Base-by-base conservation (phyloP, 2,113 vertebrate species). In the Ophiodon elongatus region DNA sequence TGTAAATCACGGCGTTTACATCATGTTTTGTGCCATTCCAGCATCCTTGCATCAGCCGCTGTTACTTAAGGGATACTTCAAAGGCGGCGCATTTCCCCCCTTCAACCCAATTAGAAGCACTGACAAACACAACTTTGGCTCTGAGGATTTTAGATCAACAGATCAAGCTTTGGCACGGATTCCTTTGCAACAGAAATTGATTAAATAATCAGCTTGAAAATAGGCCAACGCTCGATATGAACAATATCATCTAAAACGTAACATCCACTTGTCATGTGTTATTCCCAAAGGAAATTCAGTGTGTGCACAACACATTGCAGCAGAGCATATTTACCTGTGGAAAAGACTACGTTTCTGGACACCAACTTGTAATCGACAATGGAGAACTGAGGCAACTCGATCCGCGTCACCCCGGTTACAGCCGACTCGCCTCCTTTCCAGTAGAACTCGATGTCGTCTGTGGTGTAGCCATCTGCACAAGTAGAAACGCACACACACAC, bases 381-480 rank as follows among this genome's bases (percentile, higher is more conserved):
- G 91, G 97, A 98, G 93, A 99, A 99, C 88, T 99, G 97, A 13
- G 97, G 97, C 84, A 99, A 91, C 75, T 99, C 97, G 23, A 99
- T 98, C 88, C 97, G 96, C 8, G 96, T 97, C 85, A 99, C 97
- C 88, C 97, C 97, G 2, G 97, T 98, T 41, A 99, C 97, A 0
- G 97, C 97, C 4, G 96, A 94, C 79, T 97, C 96, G 76, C 96
- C 97, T 8, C 97, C 97, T 71, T 97, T 97, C 97, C 97, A 99
- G 92, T 99, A 99, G 95, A 99, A 99, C 83, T 98, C 96, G 67
- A 99, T 98, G 94, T 99, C 97, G 73, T 99, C 97, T 57, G 97
- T 99, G 77, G 97, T 99, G 66, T 99, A 99, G 90, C 97, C 97
- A 96, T 99, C 97, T 99, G 93, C 77, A 92, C 57, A 17, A 80